Evolutionary conservation across 23 tunicate genomes (phyloP).

Genomic region (Styela clava): DNA sequence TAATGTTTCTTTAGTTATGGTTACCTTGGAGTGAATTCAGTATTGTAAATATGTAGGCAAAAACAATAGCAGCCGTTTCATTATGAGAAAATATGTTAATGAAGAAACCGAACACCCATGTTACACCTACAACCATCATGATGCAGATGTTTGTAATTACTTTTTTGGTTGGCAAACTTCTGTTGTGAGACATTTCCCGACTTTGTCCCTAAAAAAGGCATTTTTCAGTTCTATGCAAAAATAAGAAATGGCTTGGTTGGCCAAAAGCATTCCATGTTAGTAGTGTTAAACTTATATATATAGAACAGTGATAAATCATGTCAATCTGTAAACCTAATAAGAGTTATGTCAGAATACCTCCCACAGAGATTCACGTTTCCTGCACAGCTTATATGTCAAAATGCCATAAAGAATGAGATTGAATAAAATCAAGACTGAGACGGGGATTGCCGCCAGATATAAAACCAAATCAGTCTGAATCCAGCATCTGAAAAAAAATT

Average conservation of each 20-base stretch:
- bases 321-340: no score
- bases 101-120: slow-evolving; percentile 56
- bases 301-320: no score
- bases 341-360: no score
- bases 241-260: no score
- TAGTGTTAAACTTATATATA: no score
- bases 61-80: slow-evolving; percentile 21
- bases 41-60: slow-evolving; percentile 56
- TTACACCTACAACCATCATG: slow-evolving; percentile 26
- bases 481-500: slow-evolving; percentile 15
- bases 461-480: neutral
- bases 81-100: neutral
- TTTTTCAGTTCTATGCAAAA: no score
- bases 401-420: neutral
- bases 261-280: no score
- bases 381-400: slow-evolving; percentile 5
- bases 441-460: slow-evolving; percentile 4
- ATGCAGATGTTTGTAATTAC: slow-evolving; percentile 14
- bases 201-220: neutral
- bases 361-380: neutral
- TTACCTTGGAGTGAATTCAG: slow-evolving; percentile 52
- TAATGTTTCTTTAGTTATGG: neutral
- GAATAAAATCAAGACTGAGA: neutral
- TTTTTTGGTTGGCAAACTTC: slow-evolving; percentile 11
- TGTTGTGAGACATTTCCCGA: neutral